Conservation (phyloP, 2,797 vertebrate species). For the Fistularia commersonii region DNA sequence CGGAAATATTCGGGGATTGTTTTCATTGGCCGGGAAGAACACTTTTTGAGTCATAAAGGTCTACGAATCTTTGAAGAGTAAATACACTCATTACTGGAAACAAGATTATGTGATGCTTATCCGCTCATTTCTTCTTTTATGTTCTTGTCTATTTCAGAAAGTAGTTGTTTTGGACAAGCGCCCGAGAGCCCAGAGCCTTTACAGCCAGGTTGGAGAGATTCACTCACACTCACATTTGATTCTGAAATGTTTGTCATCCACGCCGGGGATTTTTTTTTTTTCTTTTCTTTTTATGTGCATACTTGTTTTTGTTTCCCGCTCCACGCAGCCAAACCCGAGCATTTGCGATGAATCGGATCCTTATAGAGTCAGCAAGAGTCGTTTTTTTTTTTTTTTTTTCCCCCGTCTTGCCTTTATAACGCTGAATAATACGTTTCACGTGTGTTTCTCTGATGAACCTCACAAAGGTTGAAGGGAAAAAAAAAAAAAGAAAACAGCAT, state of each 20-base stretch:
- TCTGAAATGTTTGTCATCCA: neutral
- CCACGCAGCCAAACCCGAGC: neutral
- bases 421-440: conserved; percentile 63
- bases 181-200: conserved; percentile 5
- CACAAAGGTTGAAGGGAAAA: conserved; percentile 40
- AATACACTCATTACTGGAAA: no score
- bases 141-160: no score
- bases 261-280: no score
- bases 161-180: no score
- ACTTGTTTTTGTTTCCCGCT: neutral
- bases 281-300: no score
- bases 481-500: conserved; percentile 25
- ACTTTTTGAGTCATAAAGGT: no score
- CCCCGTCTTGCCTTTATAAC: conserved; percentile 11
- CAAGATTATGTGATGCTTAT: no score
- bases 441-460: conserved; percentile 52
- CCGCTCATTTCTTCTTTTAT: no score
- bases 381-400: no score
- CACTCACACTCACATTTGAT: neutral
- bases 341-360: conserved; percentile 5
- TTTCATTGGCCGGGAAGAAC: no score
- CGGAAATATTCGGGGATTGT: no score
- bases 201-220: conserved; percentile 45
- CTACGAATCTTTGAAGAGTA: no score
- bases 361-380: conserved; percentile 24